Base-by-base conservation (phyloP, 2,113 vertebrate species). In the Microtus ochrogaster region DNA sequence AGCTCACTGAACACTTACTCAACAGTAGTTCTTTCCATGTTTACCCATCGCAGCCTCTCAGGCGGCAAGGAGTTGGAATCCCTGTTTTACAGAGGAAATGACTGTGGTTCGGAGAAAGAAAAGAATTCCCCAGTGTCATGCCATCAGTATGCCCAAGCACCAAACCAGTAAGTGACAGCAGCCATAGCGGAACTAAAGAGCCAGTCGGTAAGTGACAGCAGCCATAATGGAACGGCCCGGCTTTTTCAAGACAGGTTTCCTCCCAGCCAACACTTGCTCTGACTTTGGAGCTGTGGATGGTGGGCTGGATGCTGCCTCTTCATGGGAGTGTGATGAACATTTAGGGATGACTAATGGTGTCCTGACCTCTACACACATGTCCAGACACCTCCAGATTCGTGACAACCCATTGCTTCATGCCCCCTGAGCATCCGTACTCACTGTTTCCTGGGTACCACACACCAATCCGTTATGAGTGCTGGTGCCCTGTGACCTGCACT, bases 251-350 rank as follows among this genome's bases (percentile, higher is more conserved):
- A 2, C 6, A 1, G 39, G 12, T 39, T 66, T 7, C 2, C 39
- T 22, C 36, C 39, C 63, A 22, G 22, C 58, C 72, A 49, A 30
- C 21, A 82, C n/a, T 30, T 21, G 30, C 11, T 13, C 52, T 10
- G 22, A 17, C 1, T 12, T 39, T 8, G 3, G 41, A 7, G 66
- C 73, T 22, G 3, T 10, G 5, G 68, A 55, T 5, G 0, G 30
- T 14, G 14, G 22, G 61, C 39, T 21, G 68, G 30, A 44, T 19
- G 36, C 0, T 16, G 33, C 47, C 58, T 52, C 12, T 10, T 5
- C 0, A 5, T 14, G 22, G 12, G 28, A 4, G 30, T 6, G 1
- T 26, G 30, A 47, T 79, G 28, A 6, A 0, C 5, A 21, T 16
- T 0, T 2, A 24, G 58, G n/a, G 36, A 41, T 19, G 0, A 24